Conservation (phyloP, 2,888 invertebrate species). For the Macrosiphum euphorbiae region DNA sequence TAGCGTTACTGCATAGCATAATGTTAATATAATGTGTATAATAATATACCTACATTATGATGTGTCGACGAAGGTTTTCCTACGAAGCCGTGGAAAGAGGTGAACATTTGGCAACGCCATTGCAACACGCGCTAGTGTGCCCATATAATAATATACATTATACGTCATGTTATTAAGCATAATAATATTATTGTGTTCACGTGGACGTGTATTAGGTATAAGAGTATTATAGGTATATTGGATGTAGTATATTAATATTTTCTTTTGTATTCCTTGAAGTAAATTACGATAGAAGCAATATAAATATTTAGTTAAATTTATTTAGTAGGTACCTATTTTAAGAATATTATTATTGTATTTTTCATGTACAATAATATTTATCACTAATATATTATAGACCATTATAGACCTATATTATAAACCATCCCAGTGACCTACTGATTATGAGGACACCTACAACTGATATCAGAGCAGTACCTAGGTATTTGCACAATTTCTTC, state of each 20-base stretch:
- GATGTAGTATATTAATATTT: background rate
- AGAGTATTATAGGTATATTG: no score
- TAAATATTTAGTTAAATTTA: background rate
- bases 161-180: background rate
- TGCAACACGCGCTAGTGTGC: background rate
- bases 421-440: background rate
- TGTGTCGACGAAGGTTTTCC: background rate
- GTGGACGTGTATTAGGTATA: background rate
- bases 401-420: no score
- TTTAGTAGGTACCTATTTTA: background rate
- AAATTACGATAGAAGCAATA: no score
- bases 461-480: background rate
- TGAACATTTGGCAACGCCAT: background rate
- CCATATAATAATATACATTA: background rate
- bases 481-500: background rate
- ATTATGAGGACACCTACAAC: background rate
- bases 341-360: background rate
- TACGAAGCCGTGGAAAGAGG: conserved; percentile 25
- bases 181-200: no score
- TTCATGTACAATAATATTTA: no score
- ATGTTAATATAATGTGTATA: background rate
- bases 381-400: no score
- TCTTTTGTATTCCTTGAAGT: no score
- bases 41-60: background rate
- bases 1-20: background rate